A percentile compares a stretch with the other conserved stretches of the same genome.
These are phyloP conservation scores for Penaeus monodon DNA, from an alignment of 2,888 invertebrate species.

Conservation along the genomic window DNA sequence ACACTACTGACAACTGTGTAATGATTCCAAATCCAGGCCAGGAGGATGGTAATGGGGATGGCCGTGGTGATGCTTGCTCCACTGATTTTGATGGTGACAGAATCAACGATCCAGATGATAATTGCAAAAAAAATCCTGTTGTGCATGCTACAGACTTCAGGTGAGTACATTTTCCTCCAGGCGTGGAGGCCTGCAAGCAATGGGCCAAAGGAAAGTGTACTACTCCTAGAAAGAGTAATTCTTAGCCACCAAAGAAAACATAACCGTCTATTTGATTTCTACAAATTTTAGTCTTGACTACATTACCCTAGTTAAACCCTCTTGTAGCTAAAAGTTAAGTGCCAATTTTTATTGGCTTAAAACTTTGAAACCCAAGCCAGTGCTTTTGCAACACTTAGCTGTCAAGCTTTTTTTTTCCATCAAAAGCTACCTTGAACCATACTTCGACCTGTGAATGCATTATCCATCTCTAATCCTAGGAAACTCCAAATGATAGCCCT, in stretches of 20 bases:
- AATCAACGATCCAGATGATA: constrained; percentile 83
- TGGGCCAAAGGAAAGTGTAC: too few relatives aligned
- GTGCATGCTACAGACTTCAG: constrained; percentile 92
- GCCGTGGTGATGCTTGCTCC: constrained; percentile 74
- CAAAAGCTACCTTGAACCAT: background rate
- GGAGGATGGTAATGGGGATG: constrained; percentile 85
- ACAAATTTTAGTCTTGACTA: too few relatives aligned
- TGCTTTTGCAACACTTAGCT: too few relatives aligned
- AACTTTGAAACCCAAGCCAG: too few relatives aligned
- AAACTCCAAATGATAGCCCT: constrained; percentile 89
- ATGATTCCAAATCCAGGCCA: constrained; percentile 88
- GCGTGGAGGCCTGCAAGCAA: too few relatives aligned
- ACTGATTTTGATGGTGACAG: constrained; percentile 82
- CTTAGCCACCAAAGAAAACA: background rate
- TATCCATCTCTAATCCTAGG: constrained; percentile 68
- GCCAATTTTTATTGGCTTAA: too few relatives aligned
- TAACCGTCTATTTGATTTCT: too few relatives aligned
- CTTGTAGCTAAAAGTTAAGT: too few relatives aligned
- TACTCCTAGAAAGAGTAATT: background rate
- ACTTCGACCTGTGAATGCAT: background rate
- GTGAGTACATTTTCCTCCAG: constrained; percentile 68
- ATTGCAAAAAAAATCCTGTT: constrained; percentile 93
- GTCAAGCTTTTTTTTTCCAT: too few relatives aligned
- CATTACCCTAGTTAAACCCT: too few relatives aligned
- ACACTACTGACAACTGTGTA: constrained; percentile 90